Conservation (phyloP, 2,797 vertebrate genomes). For the Alauda arvensis region DNA sequence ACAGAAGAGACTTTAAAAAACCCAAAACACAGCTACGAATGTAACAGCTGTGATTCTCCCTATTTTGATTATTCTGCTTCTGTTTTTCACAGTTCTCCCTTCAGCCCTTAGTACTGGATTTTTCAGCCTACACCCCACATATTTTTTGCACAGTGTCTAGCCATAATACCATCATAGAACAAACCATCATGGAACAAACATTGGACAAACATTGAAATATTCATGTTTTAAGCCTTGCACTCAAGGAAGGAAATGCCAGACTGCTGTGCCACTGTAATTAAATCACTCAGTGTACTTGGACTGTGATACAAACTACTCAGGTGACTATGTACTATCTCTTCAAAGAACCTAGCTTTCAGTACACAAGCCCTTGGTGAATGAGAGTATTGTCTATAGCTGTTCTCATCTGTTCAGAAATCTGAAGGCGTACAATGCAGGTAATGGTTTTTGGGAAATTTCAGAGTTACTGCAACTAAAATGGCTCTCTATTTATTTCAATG, state of each 20-base stretch:
- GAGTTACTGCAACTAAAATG: background rate
- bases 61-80: background rate
- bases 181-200: background rate
- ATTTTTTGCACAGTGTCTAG: background rate
- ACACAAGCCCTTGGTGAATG: background rate
- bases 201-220: background rate
- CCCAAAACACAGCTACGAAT: background rate
- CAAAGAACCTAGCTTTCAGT: background rate
- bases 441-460: background rate
- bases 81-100: background rate
- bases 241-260: slow-evolving; percentile 23
- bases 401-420: slow-evolving; percentile 12
- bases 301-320: background rate
- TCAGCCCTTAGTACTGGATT: background rate
- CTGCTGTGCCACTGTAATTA: background rate
- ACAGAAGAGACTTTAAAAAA: background rate
- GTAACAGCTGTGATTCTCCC: background rate
- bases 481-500: background rate
- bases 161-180: background rate
- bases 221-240: background rate
- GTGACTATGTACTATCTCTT: background rate
- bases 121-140: background rate
- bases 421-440: background rate
- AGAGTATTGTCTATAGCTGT: background rate
- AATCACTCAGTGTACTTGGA: background rate